Percentiles rank a stretch among this genome's conserved stretches.
Conservation (phyloP, 2,888 invertebrate genomes). For the Catocala fraxini region DNA sequence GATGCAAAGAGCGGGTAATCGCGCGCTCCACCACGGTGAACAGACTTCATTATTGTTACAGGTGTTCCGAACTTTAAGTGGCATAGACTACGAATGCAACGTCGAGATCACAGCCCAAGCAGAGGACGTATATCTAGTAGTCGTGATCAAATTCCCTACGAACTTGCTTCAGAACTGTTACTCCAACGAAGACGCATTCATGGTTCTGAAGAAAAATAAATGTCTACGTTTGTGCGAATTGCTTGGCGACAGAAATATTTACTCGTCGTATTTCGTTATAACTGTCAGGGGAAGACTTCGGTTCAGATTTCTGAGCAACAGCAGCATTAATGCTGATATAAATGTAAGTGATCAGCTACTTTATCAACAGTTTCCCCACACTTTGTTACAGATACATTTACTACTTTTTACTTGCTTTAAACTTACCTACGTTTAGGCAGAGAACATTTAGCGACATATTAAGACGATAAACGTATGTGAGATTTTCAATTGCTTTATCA, state of each 20-base stretch:
- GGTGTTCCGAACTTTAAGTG: constrained; percentile 71
- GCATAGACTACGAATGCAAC: constrained; percentile 72
- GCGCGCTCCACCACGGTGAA: too few species aligned
- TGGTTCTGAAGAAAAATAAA: constrained; percentile 60
- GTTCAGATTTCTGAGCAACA: constrained; percentile 75
- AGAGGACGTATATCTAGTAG: constrained; percentile 49
- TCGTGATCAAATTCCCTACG: constrained; percentile 73
- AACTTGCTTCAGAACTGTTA: constrained; percentile 62
- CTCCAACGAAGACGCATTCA: constrained; percentile 66
- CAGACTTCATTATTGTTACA: constrained; percentile 38
- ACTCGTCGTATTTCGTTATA: constrained; percentile 62
- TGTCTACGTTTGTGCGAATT: constrained; percentile 70
- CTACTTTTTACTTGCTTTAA: too few species aligned
- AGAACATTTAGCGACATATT: too few species aligned
- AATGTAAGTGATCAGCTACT: constrained; percentile 61
- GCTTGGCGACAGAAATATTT: constrained; percentile 40
- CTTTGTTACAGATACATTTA: background rate
- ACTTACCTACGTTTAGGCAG: too few species aligned
- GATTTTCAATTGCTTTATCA: too few species aligned
- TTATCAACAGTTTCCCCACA: background rate
- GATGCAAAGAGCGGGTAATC: too few species aligned
- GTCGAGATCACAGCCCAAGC: constrained; percentile 69
- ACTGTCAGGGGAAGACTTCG: constrained; percentile 61
- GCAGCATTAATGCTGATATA: constrained; percentile 76
- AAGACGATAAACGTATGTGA: too few species aligned